Conservation (phyloP, 2,888 invertebrate genomes). For the Stegana nigrithorax region DNA sequence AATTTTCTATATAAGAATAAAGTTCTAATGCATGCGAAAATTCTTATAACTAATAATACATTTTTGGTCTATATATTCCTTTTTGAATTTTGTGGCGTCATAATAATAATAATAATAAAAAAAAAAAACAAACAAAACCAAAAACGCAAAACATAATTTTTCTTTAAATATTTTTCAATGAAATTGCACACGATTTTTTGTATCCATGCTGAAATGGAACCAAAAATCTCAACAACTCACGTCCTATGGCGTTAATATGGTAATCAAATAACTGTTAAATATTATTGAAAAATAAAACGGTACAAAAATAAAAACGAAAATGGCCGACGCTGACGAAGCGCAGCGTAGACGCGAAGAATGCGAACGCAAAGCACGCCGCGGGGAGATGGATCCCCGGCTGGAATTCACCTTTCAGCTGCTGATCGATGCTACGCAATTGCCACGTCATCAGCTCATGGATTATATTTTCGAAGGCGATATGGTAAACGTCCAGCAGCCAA, state of each 20-base stretch:
- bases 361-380: slow-evolving; percentile 88
- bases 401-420: slow-evolving; percentile 91
- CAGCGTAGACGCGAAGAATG: slow-evolving; percentile 88
- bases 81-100: slow-evolving; percentile 56
- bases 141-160: slow-evolving; percentile 29
- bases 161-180: slow-evolving; percentile 34
- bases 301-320: slow-evolving; percentile 27
- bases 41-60: slow-evolving; percentile 49
- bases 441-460: slow-evolving; percentile 88
- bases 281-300: background rate
- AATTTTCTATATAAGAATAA: background rate
- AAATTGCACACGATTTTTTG: slow-evolving; percentile 27
- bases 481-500: slow-evolving; percentile 69
- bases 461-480: slow-evolving; percentile 91
- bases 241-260: too few species aligned
- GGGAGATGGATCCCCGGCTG: slow-evolving; percentile 92
- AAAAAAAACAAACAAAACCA: slow-evolving; percentile 8
- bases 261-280: slow-evolving; percentile 20
- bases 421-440: slow-evolving; percentile 84
- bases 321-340: slow-evolving; percentile 66
- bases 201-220: too few species aligned
- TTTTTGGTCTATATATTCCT: slow-evolving; percentile 50
- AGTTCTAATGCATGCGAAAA: slow-evolving; percentile 4
- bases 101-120: too few species aligned
- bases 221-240: too few species aligned